Conservation (phyloP, 2,113 vertebrate species). For the human region GRCh38 chrX:85348001-85348500, state of each 20-base stretch:
- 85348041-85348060: background rate
- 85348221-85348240: slow-evolving; percentile 25
- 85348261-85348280: background rate
- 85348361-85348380: background rate
- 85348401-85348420: background rate
- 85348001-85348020: background rate
- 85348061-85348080: background rate
- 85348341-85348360: background rate
- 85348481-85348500: background rate
- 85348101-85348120: background rate
- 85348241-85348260: background rate
- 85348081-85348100: slow-evolving; percentile 14
- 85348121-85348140: background rate
- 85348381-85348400: background rate
- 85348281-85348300: slow-evolving; percentile 11
- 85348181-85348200: background rate
- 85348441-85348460: background rate
- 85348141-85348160: background rate
- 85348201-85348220: background rate
- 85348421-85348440: background rate
- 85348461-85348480: slow-evolving; percentile 19
- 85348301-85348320: slow-evolving; percentile 27
- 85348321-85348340: background rate
- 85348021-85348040: background rate
- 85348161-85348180: background rate